Evolutionary conservation across 64 coral and sea anemone species (phyloP).

Genomic region (Hydrozoanthus tunicans): DNA sequence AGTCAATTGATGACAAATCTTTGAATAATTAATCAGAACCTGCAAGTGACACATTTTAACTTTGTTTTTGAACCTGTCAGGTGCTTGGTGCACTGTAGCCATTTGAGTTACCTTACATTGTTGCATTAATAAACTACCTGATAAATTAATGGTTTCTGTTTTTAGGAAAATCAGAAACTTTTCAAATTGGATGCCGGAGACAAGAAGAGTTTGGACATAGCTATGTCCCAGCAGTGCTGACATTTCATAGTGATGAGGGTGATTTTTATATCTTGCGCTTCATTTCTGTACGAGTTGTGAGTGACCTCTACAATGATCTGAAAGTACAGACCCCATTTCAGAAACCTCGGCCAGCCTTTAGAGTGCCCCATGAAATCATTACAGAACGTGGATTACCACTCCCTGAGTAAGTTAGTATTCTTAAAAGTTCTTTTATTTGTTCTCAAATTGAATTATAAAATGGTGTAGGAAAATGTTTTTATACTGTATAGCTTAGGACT

Average conservation of each 20-base stretch:
- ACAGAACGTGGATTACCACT: slow-evolving; percentile 59
- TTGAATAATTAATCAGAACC: no score
- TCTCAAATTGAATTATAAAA: no score
- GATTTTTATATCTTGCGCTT: slow-evolving; percentile 78
- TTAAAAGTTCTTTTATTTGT: no score
- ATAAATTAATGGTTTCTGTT: not conserved
- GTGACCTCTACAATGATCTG: slow-evolving; percentile 70
- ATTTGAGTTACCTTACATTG: no score
- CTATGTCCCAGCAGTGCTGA: slow-evolving; percentile 74
- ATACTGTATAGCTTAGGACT: no score
- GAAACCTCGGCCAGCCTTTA: slow-evolving; percentile 6
- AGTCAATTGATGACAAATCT: no score
- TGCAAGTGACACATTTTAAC: no score
- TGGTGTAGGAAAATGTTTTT: no score
- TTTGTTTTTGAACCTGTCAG: no score
- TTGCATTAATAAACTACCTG: no score
- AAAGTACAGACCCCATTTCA: slow-evolving; percentile 57
- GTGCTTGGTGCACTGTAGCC: no score
- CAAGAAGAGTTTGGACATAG: slow-evolving; percentile 71
- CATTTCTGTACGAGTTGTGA: slow-evolving; percentile 71
- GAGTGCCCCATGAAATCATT: slow-evolving; percentile 50
- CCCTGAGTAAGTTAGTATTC: slow-evolving; percentile 50
- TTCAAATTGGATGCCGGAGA: slow-evolving; percentile 53
- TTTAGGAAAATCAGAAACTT: slow-evolving; percentile 43
- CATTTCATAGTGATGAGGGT: slow-evolving; percentile 5